Evolutionary conservation across 2,888 invertebrate genomes (phyloP).

Genomic region (Oligia latruncula): DNA sequence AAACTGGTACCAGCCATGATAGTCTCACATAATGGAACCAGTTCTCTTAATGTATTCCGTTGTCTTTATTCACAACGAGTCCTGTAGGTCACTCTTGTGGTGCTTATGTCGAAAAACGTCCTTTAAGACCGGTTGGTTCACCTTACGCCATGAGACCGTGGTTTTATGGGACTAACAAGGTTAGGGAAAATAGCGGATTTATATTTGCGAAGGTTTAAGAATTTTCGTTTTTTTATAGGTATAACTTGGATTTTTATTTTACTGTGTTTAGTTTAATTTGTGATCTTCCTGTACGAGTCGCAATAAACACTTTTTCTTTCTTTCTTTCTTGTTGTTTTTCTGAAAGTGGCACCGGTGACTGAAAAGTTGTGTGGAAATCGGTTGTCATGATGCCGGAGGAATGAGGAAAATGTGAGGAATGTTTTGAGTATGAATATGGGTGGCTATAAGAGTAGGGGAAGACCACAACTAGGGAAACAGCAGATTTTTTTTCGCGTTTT

Average conservation of each 20-base stretch:
- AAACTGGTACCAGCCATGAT: slow-evolving; percentile 14
- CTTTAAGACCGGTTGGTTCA: slow-evolving; percentile 64
- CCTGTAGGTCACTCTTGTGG: slow-evolving; percentile 74
- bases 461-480: no score
- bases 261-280: no score
- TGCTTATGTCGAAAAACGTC: slow-evolving; percentile 70
- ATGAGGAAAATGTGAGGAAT: neutral
- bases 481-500: no score
- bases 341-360: neutral
- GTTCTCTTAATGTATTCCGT: slow-evolving; percentile 68
- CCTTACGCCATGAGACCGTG: slow-evolving; percentile 42
- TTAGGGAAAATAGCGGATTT: slow-evolving; percentile 3
- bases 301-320: no score
- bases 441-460: no score
- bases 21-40: slow-evolving; percentile 57
- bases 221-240: no score
- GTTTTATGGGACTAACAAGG: slow-evolving; percentile 12
- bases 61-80: slow-evolving; percentile 64
- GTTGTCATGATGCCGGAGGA: neutral
- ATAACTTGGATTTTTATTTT: no score
- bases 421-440: neutral
- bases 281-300: no score
- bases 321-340: neutral
- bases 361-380: neutral
- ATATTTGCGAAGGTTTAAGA: neutral